These are phyloP conservation scores for Microctonus hyperodae DNA, from an alignment of 2,888 invertebrate genomes.

Conservation along the genomic window DNA sequence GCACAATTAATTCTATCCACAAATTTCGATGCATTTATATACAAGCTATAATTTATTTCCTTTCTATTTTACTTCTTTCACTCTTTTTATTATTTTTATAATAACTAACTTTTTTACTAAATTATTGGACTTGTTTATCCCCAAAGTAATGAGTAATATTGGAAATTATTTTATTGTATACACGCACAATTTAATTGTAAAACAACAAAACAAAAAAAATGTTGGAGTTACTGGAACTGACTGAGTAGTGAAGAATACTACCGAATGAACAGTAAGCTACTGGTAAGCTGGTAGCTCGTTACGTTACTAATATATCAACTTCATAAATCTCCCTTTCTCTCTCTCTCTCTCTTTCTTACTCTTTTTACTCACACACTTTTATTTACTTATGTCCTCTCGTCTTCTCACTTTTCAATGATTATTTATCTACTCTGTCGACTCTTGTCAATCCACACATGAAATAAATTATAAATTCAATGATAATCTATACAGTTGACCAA, in stretches of 20 bases:
- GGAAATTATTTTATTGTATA: too few relatives aligned
- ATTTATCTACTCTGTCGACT: background rate
- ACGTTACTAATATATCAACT: background rate
- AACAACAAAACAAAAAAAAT: background rate
- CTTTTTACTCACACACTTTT: too few relatives aligned
- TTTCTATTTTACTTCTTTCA: constrained; percentile 22
- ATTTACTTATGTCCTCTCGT: background rate
- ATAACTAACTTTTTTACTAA: background rate
- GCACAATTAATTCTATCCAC: constrained; percentile 44
- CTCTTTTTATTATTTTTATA: background rate
- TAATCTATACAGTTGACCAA: background rate
- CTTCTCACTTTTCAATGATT: background rate
- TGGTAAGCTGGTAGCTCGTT: background rate
- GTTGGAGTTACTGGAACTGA: background rate
- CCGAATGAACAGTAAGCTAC: background rate
- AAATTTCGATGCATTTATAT: constrained; percentile 49
- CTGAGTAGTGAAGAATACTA: background rate
- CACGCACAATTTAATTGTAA: too few relatives aligned
- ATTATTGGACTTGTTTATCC: background rate
- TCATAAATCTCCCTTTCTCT: constrained; percentile 2
- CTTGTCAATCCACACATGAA: too few relatives aligned
- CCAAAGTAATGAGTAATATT: too few relatives aligned
- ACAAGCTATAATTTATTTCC: constrained; percentile 27
- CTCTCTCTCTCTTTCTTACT: background rate
- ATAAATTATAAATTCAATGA: background rate